phyloP scores from a whole-genome alignment of 1,140 invertebrate species.

The Nephotettix cincticeps region DNA sequence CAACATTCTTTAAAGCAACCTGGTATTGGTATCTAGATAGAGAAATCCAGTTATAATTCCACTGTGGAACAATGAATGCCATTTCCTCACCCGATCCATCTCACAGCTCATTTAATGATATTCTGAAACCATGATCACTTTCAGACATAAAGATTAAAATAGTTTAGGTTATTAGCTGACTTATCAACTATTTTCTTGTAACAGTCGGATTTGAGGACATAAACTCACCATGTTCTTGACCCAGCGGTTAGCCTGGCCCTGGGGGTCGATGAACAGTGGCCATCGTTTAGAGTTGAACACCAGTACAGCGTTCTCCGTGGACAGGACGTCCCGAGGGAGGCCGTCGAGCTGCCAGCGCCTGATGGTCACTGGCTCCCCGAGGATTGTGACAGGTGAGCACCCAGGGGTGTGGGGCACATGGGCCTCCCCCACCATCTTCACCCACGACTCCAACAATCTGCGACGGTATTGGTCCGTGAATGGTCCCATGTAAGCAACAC shows the following conservation, averaged over 20 bases:
- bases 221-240: slow-evolving; percentile 62
- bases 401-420: slow-evolving; percentile 56
- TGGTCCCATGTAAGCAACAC: slow-evolving; percentile 67
- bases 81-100: too few species aligned
- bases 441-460: slow-evolving; percentile 45
- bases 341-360: slow-evolving; percentile 66
- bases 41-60: too few species aligned
- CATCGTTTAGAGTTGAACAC: slow-evolving; percentile 58
- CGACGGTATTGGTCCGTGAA: slow-evolving; percentile 59
- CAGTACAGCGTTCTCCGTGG: slow-evolving; percentile 68
- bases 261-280: slow-evolving; percentile 73
- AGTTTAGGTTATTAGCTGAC: too few species aligned
- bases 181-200: too few species aligned
- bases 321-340: slow-evolving; percentile 64
- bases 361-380: slow-evolving; percentile 63
- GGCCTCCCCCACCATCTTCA: slow-evolving; percentile 31
- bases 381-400: slow-evolving; percentile 56
- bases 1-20: too few species aligned
- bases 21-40: too few species aligned
- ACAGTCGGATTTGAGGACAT: too few species aligned
- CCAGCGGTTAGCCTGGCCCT: slow-evolving; percentile 70
- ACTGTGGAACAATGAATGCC: too few species aligned
- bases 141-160: too few species aligned
- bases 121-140: too few species aligned
- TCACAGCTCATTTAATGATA: too few species aligned